Conservation (phyloP, 2,888 invertebrate species). For the Drosophila pegasa region DNA sequence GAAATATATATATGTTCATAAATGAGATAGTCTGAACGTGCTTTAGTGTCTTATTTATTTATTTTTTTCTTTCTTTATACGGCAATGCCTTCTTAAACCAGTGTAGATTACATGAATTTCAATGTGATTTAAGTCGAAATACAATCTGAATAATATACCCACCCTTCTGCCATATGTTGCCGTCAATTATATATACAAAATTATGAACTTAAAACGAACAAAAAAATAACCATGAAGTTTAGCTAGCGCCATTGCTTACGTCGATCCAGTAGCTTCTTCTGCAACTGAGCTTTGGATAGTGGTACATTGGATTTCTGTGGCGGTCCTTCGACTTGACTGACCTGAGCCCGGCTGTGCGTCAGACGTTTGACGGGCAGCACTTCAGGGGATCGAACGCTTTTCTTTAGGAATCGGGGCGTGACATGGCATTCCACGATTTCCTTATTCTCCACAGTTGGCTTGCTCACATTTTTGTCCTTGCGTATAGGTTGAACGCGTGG, state of each 20-base stretch:
- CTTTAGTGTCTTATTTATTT: too few species aligned
- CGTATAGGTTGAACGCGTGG: neutral
- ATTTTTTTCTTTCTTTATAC: neutral
- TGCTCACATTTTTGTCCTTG: neutral
- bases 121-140: neutral
- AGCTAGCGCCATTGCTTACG: conserved; percentile 40
- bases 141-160: neutral
- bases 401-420: neutral
- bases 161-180: neutral
- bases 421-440: neutral
- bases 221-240: neutral
- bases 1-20: too few species aligned
- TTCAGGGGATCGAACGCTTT: neutral
- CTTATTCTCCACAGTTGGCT: neutral
- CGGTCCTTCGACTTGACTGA: neutral
- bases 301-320: neutral
- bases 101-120: neutral
- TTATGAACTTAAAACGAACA: conserved; percentile 2
- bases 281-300: conserved; percentile 30
- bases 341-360: too few species aligned
- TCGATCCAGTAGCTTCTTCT: conserved; percentile 22
- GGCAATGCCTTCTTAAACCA: neutral
- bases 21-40: too few species aligned
- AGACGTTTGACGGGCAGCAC: neutral
- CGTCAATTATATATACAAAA: neutral